Evolutionary conservation across 2,888 invertebrate genomes (phyloP), one percentile per base, ranked within the genome.

Genomic region (Sesia apiformis): DNA sequence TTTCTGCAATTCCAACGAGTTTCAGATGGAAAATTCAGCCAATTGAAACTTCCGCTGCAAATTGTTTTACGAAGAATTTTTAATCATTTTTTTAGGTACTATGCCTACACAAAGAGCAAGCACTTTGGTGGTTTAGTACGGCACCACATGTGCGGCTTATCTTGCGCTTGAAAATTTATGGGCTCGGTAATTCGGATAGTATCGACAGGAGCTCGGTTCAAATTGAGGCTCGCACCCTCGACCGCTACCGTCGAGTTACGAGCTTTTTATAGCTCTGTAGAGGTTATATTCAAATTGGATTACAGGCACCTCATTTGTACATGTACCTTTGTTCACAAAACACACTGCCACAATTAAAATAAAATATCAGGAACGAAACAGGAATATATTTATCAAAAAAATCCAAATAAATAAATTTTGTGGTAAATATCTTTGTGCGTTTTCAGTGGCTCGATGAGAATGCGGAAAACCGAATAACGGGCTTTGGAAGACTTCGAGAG

Each of bases 101-200:
- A 23, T 23, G 23, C 2, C 23, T 23, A 23, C 23, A 23, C 23
- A 23, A 23, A 23, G 46, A 46, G n/a, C n/a, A 46, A 46, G 46
- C 46, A 46, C 55, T 56, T 58, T 52, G 54, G 52, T 54, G 57
- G 56, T 59, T 58, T 52, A 56, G 55, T 49, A 53, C 55, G 55
- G 56, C 55, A 53, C 55, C 46, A 53, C 56, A 56, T 57, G 60
- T 53, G 55, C n/a, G 54, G 57, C 58, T 58, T 60, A 60, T 61
- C 57, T 60, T 56, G 52, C 57, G 39, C 39, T 49, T 42, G 51
- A 42, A 53, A 60, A 64, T 64, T 63, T 62, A 63, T 57, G 53
- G 57, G 49, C 53, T 55, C 40, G 49, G 60, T 59, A 58, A 60
- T 62, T 60, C 53, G 60, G 58, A 52, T 58, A 57, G 59, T 61